Evolutionary conservation across 2,797 vertebrate genomes (phyloP).

Genomic region (Ctenopoma multispine): DNA sequence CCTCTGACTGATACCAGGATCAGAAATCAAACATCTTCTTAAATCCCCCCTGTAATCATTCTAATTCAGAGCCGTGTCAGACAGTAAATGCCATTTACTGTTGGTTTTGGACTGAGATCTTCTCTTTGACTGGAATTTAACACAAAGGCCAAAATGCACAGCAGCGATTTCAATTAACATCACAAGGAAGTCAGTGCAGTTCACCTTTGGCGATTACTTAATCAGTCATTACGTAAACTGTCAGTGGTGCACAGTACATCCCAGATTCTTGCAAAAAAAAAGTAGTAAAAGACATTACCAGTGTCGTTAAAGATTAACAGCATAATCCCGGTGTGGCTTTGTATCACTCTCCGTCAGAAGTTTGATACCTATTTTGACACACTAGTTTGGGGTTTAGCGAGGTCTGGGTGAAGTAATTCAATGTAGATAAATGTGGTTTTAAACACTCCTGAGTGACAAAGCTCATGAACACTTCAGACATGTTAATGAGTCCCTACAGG

Average conservation of each 20-base stretch:
- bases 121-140: conserved; percentile 40
- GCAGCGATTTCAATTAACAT: conserved; percentile 1
- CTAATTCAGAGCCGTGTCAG: conserved; percentile 54
- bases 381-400: conserved; percentile 30
- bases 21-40: conserved; percentile 61
- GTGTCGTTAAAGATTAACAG: conserved; percentile 22
- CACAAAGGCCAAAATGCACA: background rate
- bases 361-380: conserved; percentile 36
- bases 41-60: conserved; percentile 53
- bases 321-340: conserved; percentile 23
- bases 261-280: too few relatives aligned
- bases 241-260: background rate
- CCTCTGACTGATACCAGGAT: conserved; percentile 46
- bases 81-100: conserved; percentile 41
- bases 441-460: conserved; percentile 70
- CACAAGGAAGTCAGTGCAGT: background rate
- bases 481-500: conserved; percentile 74
- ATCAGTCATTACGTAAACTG: conserved; percentile 2
- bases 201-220: conserved; percentile 10
- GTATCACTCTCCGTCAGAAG: conserved; percentile 15
- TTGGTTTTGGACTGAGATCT: conserved; percentile 50
- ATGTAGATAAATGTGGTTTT: conserved; percentile 67
- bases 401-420: conserved; percentile 53
- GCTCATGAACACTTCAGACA: conserved; percentile 67
- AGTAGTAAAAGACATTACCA: background rate